phyloP scores from a whole-genome alignment of 2,113 vertebrate species.

The Sakesphorus luctuosus region DNA sequence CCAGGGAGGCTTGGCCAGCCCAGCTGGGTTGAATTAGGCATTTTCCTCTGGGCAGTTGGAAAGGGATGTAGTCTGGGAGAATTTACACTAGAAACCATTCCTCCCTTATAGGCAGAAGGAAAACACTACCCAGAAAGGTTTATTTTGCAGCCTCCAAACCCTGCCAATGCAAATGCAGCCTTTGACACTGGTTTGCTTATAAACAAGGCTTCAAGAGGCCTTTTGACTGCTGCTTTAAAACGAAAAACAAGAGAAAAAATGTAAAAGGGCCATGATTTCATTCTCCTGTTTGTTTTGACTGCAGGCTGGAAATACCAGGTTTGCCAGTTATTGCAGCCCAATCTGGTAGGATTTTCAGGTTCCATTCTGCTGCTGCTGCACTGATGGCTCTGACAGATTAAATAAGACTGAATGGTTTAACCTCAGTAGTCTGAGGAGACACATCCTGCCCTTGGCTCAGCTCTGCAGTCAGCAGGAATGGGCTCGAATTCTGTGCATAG shows the following conservation, averaged over 20 bases:
- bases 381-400: slow-evolving; percentile 7
- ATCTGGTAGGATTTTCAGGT: slow-evolving; percentile 44
- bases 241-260: background rate
- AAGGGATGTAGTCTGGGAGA: slow-evolving; percentile 6
- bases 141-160: slow-evolving; percentile 45
- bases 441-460: background rate
- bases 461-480: background rate
- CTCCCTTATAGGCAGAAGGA: slow-evolving; percentile 41
- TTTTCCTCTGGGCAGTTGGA: slow-evolving; percentile 19
- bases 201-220: slow-evolving; percentile 51
- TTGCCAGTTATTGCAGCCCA: slow-evolving; percentile 34
- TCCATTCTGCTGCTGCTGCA: background rate
- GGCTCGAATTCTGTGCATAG: background rate
- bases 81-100: background rate
- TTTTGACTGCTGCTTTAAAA: slow-evolving; percentile 31
- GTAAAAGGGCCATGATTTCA: background rate
- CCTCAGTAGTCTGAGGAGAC: background rate
- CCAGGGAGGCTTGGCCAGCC: background rate
- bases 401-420: background rate
- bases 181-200: slow-evolving; percentile 42
- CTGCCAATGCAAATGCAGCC: slow-evolving; percentile 58
- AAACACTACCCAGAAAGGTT: slow-evolving; percentile 65
- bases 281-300: slow-evolving; percentile 52
- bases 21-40: slow-evolving; percentile 53
- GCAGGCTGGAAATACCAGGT: slow-evolving; percentile 55